phyloP scores from a whole-genome alignment of 2,888 invertebrate species.

The Amphipoea oculea region DNA sequence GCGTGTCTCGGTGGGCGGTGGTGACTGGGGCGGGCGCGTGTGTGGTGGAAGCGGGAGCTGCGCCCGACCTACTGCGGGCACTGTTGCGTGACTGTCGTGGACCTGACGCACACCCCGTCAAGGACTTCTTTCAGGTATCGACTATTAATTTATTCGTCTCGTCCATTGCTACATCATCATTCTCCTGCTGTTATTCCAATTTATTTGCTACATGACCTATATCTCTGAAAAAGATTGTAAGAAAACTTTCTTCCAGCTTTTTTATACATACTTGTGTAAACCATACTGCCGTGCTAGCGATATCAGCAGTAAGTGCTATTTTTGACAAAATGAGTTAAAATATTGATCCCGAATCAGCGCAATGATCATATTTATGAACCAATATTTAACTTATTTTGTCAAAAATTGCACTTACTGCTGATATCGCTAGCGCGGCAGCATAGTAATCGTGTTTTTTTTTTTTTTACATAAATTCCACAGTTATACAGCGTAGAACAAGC shows the following conservation, averaged over 20 bases:
- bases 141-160: not conserved
- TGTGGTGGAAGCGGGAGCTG: constrained; percentile 95
- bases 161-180: too few species aligned
- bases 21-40: constrained; percentile 97
- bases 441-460: not conserved
- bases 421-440: too few species aligned
- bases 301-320: too few species aligned
- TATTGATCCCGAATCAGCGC: too few species aligned
- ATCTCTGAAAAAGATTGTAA: not conserved
- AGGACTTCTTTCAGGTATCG: constrained; percentile 94
- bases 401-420: too few species aligned
- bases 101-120: constrained; percentile 95
- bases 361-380: too few species aligned
- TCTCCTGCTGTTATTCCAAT: too few species aligned
- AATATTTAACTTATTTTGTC: too few species aligned
- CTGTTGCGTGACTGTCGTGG: constrained; percentile 95
- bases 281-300: too few species aligned
- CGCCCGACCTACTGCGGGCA: constrained; percentile 96
- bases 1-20: constrained; percentile 92
- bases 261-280: not conserved
- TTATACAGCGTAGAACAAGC: constrained; percentile 95
- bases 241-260: not conserved
- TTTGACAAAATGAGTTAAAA: too few species aligned
- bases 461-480: constrained; percentile 66
- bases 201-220: not conserved